These are phyloP conservation scores for Cylloceria caligata DNA, from an alignment of 2,888 invertebrate species.

Conservation along the genomic window DNA sequence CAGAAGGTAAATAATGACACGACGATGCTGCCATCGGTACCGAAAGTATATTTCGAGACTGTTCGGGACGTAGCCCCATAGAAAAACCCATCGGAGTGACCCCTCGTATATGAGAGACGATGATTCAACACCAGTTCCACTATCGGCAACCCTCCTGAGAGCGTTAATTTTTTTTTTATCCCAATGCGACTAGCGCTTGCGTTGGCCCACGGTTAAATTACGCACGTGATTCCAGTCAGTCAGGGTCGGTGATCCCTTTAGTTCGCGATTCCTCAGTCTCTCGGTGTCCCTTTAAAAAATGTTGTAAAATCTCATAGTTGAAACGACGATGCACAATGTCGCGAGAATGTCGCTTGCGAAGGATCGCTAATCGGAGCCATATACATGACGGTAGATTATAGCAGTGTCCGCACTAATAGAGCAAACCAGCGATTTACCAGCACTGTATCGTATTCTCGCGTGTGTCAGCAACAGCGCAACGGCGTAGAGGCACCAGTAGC, in stretches of 20 bases:
- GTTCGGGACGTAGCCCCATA: neutral
- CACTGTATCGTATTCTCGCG: constrained; percentile 22
- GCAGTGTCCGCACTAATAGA: neutral
- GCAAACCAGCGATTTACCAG: neutral
- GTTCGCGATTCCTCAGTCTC: too few species aligned
- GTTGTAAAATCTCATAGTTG: too few species aligned
- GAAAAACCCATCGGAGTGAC: neutral
- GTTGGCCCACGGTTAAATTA: too few species aligned
- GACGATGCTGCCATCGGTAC: neutral
- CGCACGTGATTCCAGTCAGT: constrained; percentile 7
- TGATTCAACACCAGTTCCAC: neutral
- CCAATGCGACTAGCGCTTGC: neutral
- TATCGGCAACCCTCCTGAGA: neutral
- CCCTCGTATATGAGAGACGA: neutral
- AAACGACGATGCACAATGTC: too few species aligned
- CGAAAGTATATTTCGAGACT: neutral
- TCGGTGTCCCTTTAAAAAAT: too few species aligned
- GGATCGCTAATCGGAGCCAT: too few species aligned
- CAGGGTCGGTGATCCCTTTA: constrained; percentile 37
- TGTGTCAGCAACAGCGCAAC: constrained; percentile 39
- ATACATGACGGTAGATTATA: too few species aligned
- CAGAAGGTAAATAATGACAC: neutral
- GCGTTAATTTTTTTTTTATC: neutral
- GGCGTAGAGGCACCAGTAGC: constrained; percentile 48
- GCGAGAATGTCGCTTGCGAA: too few species aligned